Percentiles rank a stretch among this genome's conserved stretches.
These are phyloP conservation scores for Oxystoma pomonae DNA, from an alignment of 2,888 invertebrate genomes.

Conservation along the genomic window DNA sequence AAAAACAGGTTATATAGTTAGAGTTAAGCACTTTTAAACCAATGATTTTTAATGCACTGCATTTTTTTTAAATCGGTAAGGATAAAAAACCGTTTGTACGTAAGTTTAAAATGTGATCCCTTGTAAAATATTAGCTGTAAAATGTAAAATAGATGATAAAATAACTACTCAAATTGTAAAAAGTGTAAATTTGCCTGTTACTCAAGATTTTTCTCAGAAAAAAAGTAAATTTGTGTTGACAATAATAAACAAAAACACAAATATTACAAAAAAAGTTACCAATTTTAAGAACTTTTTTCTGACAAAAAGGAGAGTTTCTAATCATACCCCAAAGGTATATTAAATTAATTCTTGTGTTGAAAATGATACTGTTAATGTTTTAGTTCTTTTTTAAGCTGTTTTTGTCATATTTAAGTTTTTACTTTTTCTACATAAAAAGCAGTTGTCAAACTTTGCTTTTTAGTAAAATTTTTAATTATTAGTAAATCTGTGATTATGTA, in stretches of 20 bases:
- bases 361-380: background rate
- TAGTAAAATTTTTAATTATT: conserved; percentile 37
- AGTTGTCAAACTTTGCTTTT: conserved; percentile 3
- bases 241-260: background rate
- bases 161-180: conserved; percentile 4
- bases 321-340: background rate
- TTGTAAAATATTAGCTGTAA: conserved; percentile 17
- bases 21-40: too few species aligned
- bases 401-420: background rate
- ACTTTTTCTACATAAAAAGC: background rate
- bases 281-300: background rate
- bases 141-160: background rate
- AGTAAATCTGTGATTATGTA: conserved; percentile 46
- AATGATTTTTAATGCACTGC: too few species aligned
- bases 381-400: background rate
- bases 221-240: background rate
- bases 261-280: too few species aligned
- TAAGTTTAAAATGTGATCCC: conserved; percentile 47
- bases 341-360: background rate
- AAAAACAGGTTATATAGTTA: too few species aligned
- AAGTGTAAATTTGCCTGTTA: background rate
- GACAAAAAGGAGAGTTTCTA: background rate
- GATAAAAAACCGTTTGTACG: conserved; percentile 39
- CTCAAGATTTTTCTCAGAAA: background rate
- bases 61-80: too few species aligned